Evolutionary conservation across 1,140 invertebrate genomes (phyloP).

Genomic region (Teleogryllus occipitalis): DNA sequence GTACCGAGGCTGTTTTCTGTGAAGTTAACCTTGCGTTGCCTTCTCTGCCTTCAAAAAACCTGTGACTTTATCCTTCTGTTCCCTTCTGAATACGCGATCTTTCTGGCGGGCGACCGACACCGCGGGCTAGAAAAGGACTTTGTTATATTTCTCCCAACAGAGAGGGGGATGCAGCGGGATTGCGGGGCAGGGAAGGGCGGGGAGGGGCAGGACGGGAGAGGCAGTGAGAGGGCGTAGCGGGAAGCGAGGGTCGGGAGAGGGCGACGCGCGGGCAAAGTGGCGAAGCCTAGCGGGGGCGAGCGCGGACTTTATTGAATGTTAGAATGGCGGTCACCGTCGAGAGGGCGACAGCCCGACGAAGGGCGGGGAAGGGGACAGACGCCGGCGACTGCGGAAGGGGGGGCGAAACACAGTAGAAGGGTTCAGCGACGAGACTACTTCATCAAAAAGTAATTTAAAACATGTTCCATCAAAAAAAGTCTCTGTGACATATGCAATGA

Average conservation of each 20-base stretch:
- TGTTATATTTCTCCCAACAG: neutral
- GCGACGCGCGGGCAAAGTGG: neutral
- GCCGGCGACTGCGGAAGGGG: no score
- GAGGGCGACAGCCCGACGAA: neutral
- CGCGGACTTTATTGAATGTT: neutral
- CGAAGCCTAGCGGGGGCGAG: neutral
- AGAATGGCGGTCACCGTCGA: neutral
- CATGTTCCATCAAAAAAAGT: neutral
- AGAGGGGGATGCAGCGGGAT: neutral
- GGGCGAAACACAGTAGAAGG: neutral
- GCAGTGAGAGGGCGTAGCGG: neutral
- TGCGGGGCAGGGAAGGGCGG: neutral
- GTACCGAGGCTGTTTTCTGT: neutral
- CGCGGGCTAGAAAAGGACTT: neutral
- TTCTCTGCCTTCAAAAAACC: neutral
- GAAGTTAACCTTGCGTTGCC: neutral
- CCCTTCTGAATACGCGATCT: neutral
- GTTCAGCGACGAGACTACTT: neutral
- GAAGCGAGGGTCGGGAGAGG: neutral
- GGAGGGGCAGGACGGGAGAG: neutral
- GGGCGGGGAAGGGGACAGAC: neutral
- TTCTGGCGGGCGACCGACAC: neutral
- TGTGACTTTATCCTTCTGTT: neutral
- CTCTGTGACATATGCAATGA: neutral
- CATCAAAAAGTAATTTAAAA: conserved; percentile 6